These are phyloP conservation scores for Dolomedes plantarius DNA, from an alignment of 2,888 invertebrate species.

Conservation along the genomic window DNA sequence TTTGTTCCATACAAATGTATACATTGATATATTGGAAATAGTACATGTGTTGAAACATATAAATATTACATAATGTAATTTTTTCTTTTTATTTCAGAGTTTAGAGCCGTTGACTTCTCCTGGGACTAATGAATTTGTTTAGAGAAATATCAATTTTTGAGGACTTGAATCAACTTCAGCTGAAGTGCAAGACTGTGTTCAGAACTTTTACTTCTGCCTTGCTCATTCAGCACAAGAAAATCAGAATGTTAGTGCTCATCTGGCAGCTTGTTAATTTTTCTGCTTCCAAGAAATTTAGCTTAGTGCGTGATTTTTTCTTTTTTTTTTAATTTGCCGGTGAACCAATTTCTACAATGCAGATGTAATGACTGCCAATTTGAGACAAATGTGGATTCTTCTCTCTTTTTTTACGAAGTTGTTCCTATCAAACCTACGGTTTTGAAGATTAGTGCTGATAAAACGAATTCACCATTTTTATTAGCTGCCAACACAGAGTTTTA, in stretches of 20 bases:
- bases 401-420: constrained; percentile 13
- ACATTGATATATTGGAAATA: too few relatives aligned
- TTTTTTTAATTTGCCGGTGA: constrained; percentile 65
- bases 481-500: constrained; percentile 4
- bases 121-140: constrained; percentile 88
- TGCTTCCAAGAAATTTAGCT: constrained; percentile 51
- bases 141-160: constrained; percentile 72
- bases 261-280: constrained; percentile 57
- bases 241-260: constrained; percentile 48
- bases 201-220: constrained; percentile 53
- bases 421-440: not conserved
- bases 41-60: too few relatives aligned
- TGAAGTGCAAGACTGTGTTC: constrained; percentile 67
- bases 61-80: too few relatives aligned
- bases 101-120: constrained; percentile 88
- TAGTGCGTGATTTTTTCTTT: constrained; percentile 57
- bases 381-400: not conserved
- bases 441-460: not conserved
- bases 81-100: constrained; percentile 82
- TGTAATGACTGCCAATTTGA: not conserved
- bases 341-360: constrained; percentile 6
- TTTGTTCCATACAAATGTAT: too few relatives aligned
- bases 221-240: constrained; percentile 29
- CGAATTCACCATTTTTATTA: not conserved
- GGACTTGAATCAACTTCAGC: constrained; percentile 17